These are phyloP conservation scores for Phoeniculus purpureus DNA, from an alignment of 2,797 vertebrate species.

Conservation along the genomic window DNA sequence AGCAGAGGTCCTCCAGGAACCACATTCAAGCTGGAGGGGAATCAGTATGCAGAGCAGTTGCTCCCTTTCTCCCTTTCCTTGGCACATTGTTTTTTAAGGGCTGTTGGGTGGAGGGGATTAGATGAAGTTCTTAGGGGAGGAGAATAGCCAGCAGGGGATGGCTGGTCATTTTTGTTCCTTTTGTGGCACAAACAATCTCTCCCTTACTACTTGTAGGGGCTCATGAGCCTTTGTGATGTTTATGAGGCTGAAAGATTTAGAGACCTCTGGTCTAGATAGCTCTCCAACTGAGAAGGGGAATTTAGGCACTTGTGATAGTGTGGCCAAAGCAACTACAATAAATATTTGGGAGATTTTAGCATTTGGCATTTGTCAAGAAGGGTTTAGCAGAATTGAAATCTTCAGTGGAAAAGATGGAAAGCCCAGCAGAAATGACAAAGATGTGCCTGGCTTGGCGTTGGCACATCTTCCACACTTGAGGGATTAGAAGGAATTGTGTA, in stretches of 20 bases:
- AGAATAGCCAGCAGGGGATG: slow-evolving; percentile 61
- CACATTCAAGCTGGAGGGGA: background rate
- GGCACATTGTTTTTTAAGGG: slow-evolving; percentile 47
- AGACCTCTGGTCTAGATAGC: slow-evolving; percentile 65
- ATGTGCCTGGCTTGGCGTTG: slow-evolving; percentile 55
- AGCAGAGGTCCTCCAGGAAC: slow-evolving; percentile 31
- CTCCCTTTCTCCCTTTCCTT: slow-evolving; percentile 46
- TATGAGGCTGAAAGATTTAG: slow-evolving; percentile 59
- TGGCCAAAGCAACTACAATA: slow-evolving; percentile 59
- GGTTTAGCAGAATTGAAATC: slow-evolving; percentile 44
- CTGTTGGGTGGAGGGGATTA: slow-evolving; percentile 58
- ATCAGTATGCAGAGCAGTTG: slow-evolving; percentile 52
- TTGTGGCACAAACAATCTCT: slow-evolving; percentile 57
- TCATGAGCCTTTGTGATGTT: slow-evolving; percentile 59
- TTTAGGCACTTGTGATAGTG: slow-evolving; percentile 51
- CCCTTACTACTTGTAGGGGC: slow-evolving; percentile 29
- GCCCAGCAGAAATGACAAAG: slow-evolving; percentile 61
- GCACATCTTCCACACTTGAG: slow-evolving; percentile 65
- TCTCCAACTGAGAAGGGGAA: slow-evolving; percentile 56
- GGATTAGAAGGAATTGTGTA: slow-evolving; percentile 70
- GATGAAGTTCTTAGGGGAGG: slow-evolving; percentile 51
- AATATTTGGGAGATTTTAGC: slow-evolving; percentile 63
- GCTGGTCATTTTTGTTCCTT: slow-evolving; percentile 70
- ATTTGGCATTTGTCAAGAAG: slow-evolving; percentile 45
- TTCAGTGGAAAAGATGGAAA: slow-evolving; percentile 45